phyloP scores from a whole-genome alignment of 2,888 invertebrate species.

The Drosophila mulleri region DNA sequence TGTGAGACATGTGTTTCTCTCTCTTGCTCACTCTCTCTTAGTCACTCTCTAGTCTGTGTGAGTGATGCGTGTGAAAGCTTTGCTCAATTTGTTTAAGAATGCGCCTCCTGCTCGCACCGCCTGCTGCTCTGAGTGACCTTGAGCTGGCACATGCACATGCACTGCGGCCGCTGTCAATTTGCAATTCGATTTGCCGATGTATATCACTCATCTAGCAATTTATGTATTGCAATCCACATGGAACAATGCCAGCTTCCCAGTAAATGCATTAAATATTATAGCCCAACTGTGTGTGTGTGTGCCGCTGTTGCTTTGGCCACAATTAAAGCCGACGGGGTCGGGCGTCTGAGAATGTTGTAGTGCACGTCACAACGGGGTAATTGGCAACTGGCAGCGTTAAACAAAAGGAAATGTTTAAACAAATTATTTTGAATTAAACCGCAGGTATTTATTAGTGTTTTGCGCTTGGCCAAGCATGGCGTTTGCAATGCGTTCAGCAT shows the following conservation, averaged over 20 bases:
- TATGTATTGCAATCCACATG: conserved; percentile 45
- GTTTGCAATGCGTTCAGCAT: conserved; percentile 45
- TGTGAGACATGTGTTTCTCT: conserved; percentile 11
- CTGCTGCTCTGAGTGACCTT: conserved; percentile 16
- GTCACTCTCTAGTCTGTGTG: not conserved
- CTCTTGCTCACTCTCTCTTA: not conserved
- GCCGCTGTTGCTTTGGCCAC: conserved; percentile 4
- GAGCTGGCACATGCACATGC: conserved; percentile 15
- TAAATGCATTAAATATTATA: not conserved
- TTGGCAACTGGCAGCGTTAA: conserved; percentile 61
- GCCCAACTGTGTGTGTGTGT: not conserved
- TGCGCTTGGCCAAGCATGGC: conserved; percentile 77
- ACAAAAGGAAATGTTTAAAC: conserved; percentile 81
- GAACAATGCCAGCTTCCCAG: conserved; percentile 60
- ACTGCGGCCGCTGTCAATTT: conserved; percentile 38
- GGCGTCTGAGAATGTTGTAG: conserved; percentile 54
- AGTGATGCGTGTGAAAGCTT: conserved; percentile 25
- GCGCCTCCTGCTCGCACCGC: not conserved
- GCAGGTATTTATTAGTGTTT: conserved; percentile 82
- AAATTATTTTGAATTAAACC: conserved; percentile 81
- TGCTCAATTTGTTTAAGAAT: not conserved
- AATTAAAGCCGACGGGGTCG: conserved; percentile 28
- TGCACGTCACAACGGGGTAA: conserved; percentile 45
- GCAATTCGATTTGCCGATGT: conserved; percentile 68
- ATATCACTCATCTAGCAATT: conserved; percentile 49